Evolutionary conservation across 2,888 invertebrate genomes (phyloP).

Genomic region (Drosophila mimetica): DNA sequence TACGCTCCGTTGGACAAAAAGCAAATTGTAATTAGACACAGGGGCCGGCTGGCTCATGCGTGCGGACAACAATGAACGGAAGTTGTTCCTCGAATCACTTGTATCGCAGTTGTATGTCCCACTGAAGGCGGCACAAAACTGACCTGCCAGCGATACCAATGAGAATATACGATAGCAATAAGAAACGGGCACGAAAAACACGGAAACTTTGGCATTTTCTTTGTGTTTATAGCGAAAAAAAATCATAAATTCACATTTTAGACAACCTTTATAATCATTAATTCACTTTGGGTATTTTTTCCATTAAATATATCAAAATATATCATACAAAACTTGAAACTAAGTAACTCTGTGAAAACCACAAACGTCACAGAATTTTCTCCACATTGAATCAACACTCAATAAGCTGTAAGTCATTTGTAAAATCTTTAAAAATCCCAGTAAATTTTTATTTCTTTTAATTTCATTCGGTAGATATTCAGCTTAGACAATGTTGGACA

Average conservation of each 20-base stretch:
- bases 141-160: conserved; percentile 10
- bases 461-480: conserved; percentile 1
- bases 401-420: conserved; percentile 25
- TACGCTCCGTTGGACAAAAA: conserved; percentile 64
- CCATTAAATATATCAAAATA: too few species aligned
- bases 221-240: too few species aligned
- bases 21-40: conserved; percentile 70
- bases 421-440: conserved; percentile 8
- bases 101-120: background rate
- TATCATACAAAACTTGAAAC: background rate
- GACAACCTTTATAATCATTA: too few species aligned
- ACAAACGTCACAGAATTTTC: background rate
- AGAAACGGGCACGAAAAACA: background rate
- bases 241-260: too few species aligned
- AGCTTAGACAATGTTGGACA: conserved; percentile 15
- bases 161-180: conserved; percentile 5
- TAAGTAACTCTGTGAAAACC: background rate
- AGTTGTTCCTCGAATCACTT: conserved; percentile 23
- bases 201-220: background rate
- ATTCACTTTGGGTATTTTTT: too few species aligned
- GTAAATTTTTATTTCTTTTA: conserved; percentile 1
- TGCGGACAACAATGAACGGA: conserved; percentile 30
- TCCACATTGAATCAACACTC: conserved; percentile 10
- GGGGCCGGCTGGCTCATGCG: conserved; percentile 50
- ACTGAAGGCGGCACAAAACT: background rate